These are phyloP conservation scores for Neoaliturus tenellus DNA, from an alignment of 2,888 invertebrate genomes.

Conservation along the genomic window DNA sequence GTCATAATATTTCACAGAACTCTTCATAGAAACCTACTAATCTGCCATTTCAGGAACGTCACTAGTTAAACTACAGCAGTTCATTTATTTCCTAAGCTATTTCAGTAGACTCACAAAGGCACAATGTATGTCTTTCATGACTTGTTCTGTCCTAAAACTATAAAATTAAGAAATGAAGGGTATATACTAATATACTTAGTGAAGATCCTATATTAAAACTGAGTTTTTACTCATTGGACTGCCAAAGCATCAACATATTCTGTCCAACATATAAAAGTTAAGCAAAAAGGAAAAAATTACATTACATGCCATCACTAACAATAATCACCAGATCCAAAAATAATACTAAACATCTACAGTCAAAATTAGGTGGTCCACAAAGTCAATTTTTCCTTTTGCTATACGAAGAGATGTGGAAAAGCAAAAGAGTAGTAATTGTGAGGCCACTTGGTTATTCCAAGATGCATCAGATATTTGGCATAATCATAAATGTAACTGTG, in stretches of 20 bases:
- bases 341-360: no score
- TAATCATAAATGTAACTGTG: no score
- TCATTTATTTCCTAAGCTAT: no score
- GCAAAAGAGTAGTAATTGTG: no score
- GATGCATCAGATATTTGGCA: no score
- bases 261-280: not conserved
- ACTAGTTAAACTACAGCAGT: no score
- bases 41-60: no score
- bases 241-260: not conserved
- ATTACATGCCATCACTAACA: not conserved
- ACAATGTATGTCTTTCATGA: not conserved
- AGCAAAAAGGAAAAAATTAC: not conserved
- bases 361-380: slow-evolving; percentile 2
- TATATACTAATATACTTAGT: no score
- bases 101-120: not conserved
- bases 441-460: no score
- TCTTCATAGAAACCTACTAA: no score
- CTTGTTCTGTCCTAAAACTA: not conserved
- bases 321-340: not conserved
- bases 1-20: no score
- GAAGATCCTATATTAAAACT: not conserved
- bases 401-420: not conserved
- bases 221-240: not conserved
- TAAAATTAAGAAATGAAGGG: no score
- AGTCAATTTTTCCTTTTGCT: not conserved